phyloP scores from a whole-genome alignment of 35 echinoderm and acorn worm genomes.

The Lytechinus pictus region DNA sequence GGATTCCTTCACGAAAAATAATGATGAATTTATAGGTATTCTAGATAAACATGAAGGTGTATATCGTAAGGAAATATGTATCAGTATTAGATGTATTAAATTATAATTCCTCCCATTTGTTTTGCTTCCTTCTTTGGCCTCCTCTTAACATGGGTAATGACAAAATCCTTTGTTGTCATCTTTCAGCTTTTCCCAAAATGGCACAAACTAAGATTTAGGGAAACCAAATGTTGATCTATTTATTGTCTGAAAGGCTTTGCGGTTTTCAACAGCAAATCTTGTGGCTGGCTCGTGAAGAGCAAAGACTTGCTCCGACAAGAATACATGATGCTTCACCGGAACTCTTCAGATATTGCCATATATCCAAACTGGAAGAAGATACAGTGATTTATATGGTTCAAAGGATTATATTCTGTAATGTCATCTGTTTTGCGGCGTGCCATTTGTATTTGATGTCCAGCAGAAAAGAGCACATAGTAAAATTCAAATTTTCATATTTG shows the following conservation, averaged over 20 bases:
- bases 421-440: neutral
- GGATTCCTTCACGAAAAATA: no score
- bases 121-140: neutral
- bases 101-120: no score
- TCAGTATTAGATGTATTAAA: no score
- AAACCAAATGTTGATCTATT: neutral
- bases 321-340: neutral
- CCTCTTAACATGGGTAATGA: neutral
- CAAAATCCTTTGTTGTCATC: neutral
- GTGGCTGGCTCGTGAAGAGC: neutral
- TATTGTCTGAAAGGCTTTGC: neutral
- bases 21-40: no score
- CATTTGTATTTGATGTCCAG: neutral
- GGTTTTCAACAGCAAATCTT: neutral
- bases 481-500: neutral
- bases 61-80: no score
- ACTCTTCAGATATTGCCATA: neutral
- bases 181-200: slow-evolving; percentile 2
- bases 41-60: no score
- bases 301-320: neutral
- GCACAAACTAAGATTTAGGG: neutral
- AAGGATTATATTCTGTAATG: neutral
- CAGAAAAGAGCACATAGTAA: neutral
- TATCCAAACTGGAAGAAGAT: neutral
- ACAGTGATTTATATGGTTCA: neutral